These are phyloP conservation scores for Semicossyphus pulcher DNA, from an alignment of 2,113 vertebrate species.

Conservation along the genomic window DNA sequence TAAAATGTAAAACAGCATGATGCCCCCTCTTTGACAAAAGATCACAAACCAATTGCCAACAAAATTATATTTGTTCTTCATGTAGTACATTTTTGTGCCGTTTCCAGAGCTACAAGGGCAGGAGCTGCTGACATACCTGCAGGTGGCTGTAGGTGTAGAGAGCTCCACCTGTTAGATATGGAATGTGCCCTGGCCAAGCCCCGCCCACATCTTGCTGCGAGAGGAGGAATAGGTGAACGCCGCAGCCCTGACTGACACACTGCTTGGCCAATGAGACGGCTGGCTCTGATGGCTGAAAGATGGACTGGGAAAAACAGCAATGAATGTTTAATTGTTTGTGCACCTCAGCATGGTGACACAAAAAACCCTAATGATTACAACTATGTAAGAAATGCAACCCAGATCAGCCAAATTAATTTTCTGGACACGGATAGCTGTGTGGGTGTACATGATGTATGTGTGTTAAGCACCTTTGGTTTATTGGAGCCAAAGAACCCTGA, in stretches of 20 bases:
- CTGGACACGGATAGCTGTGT: too few relatives aligned
- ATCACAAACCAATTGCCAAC: too few relatives aligned
- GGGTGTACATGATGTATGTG: neutral
- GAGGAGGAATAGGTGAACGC: slow-evolving; percentile 83
- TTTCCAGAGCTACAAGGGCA: neutral
- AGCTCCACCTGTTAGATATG: slow-evolving; percentile 82
- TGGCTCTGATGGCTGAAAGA: slow-evolving; percentile 82
- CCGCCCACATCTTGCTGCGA: slow-evolving; percentile 81
- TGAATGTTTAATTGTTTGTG: too few relatives aligned
- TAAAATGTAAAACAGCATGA: too few relatives aligned
- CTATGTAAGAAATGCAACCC: too few relatives aligned
- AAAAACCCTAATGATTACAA: too few relatives aligned
- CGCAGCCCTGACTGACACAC: slow-evolving; percentile 82
- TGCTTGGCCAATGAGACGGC: slow-evolving; percentile 75
- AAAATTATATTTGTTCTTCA: too few relatives aligned
- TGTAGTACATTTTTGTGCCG: too few relatives aligned
- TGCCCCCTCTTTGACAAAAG: too few relatives aligned
- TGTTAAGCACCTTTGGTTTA: slow-evolving; percentile 77
- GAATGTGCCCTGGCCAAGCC: slow-evolving; percentile 82
- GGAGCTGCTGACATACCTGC: slow-evolving; percentile 66
- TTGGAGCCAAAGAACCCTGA: slow-evolving; percentile 80
- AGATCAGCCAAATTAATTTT: too few relatives aligned
- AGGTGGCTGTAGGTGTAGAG: slow-evolving; percentile 79
- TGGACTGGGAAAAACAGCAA: slow-evolving; percentile 63
- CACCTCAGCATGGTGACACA: neutral